phyloP scores from a whole-genome alignment of 1,140 invertebrate species.

The Octopus bimaculoides region DNA sequence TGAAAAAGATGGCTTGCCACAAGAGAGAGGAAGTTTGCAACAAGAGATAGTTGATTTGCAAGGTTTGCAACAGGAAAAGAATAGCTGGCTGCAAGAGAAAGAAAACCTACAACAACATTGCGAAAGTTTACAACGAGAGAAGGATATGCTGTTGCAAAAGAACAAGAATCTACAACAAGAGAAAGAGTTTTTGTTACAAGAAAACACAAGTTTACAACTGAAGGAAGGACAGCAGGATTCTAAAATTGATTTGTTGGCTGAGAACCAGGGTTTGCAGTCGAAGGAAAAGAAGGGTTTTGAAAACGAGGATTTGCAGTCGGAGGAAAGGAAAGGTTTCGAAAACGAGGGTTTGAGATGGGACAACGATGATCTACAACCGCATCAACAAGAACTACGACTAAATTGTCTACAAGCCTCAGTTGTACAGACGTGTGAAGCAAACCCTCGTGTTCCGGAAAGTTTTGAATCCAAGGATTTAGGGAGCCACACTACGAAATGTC shows the following conservation, averaged over 20 bases:
- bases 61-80: too few species aligned
- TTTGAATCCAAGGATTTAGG: not conserved
- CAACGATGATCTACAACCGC: not conserved
- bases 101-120: too few species aligned
- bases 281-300: not conserved
- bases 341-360: not conserved
- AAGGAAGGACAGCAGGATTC: not conserved
- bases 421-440: not conserved
- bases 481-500: not conserved
- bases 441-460: not conserved
- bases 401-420: too few species aligned
- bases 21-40: too few species aligned
- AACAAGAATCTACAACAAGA: not conserved
- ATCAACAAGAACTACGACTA: too few species aligned
- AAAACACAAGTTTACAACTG: not conserved
- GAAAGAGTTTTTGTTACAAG: not conserved
- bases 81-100: too few species aligned
- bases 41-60: too few species aligned
- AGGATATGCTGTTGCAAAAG: not conserved
- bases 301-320: not conserved
- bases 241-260: slow-evolving; percentile 1
- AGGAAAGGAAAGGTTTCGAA: not conserved
- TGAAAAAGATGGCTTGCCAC: too few species aligned
- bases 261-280: not conserved
- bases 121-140: slow-evolving; percentile 12